Evolutionary conservation across 2,888 invertebrate species (phyloP).

Genomic region (Nephrotoma flavescens): DNA sequence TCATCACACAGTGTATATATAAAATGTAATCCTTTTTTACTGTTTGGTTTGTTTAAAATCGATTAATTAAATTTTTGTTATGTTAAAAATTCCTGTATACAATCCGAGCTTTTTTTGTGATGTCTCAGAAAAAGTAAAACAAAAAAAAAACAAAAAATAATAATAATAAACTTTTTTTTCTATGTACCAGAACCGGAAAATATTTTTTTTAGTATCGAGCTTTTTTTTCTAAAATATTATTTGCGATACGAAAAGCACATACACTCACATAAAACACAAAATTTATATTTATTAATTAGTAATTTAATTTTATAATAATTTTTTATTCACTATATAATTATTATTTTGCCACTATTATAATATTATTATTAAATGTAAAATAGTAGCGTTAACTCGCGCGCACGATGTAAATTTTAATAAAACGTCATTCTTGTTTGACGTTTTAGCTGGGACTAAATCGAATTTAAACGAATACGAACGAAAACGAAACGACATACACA

Average conservation of each 20-base stretch:
- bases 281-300: neutral
- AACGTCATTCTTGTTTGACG: slow-evolving; percentile 1
- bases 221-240: neutral
- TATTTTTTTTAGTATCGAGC: neutral
- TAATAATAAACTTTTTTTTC: neutral
- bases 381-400: slow-evolving; percentile 3
- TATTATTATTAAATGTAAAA: neutral
- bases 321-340: neutral
- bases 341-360: neutral
- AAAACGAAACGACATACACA: neutral
- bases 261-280: neutral
- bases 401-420: neutral
- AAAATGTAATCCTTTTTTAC: neutral
- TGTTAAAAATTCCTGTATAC: neutral
- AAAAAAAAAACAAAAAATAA: neutral
- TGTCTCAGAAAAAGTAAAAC: neutral
- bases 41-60: neutral
- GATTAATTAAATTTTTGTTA: neutral
- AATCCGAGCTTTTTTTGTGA: neutral
- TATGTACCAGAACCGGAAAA: neutral
- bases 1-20: neutral
- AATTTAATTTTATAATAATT: neutral
- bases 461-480: slow-evolving; percentile 2
- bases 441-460: slow-evolving; percentile 6
- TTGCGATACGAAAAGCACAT: neutral